Base-by-base conservation (phyloP, 1,140 invertebrate species). In the Nautilus pompilius region DNA sequence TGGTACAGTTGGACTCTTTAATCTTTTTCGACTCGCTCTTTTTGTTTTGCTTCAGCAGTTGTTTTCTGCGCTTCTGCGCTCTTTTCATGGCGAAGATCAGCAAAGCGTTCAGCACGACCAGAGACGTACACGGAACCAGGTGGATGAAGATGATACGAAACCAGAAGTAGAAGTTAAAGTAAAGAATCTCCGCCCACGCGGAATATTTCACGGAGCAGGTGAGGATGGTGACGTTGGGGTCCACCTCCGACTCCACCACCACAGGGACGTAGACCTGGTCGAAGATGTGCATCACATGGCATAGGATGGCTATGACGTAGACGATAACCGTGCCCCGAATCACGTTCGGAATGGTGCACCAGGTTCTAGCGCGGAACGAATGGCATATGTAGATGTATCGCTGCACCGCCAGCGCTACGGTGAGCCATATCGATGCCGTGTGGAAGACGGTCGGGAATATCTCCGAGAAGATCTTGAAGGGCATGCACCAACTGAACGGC, bases 81-180 rank as follows among this genome's bases (percentile, higher is more conserved):
- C 89, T 85, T 53, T 89, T 84, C 87, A 98, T 88, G 0, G 93
- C 92, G 56, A 87, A 83, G 75, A 95, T 95, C 1, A 98, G 86
- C 8, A 96, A 83, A 0, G 91, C 87, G 81, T 97, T 98, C 20
- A 98, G 86, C 1, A 93, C 89, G 1, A 96, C 91, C 8, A 98
- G 86, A 3, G 91, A 88, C 3, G 92, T 87, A 83, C 94, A 96
- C 0, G 95, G 95, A 22, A 94, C 83, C 62, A 95, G 82, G 77
- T 97, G 92, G 17, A 97, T 93, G 82, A 93, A 96, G 15, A 96
- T 81, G 5, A 96, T 90, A 3, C 95, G 86, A 78, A 95, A 96
- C 71, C 89, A 87, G 79, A 77, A 95, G 82, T 93, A 95, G 1
- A 87, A 82, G 32, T 89, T 89, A 82, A 88, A 94, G 80, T 95